Evolutionary conservation across 1,140 invertebrate genomes (phyloP), one percentile per base, ranked within the genome.

Genomic region (Cardiocondyla obscurior): DNA sequence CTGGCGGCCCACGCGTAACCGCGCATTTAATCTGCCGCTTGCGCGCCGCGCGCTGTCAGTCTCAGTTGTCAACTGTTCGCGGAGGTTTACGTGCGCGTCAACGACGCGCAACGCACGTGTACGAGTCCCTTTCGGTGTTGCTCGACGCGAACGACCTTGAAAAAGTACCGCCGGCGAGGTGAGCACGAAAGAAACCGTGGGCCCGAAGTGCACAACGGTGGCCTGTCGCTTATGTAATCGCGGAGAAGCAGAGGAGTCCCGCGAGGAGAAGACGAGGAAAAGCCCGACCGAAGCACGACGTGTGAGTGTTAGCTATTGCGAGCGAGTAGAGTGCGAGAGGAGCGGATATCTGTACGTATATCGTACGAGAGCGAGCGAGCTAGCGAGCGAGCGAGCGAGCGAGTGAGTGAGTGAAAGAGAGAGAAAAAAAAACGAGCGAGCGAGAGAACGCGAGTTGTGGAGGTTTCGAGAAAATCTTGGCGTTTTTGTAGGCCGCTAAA

Each of bases 21-120:
- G 85, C 57, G 87, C 85, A 91, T 90, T 90, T 88, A 91, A 92
- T 87, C 87, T 70, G 82, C 36, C 65, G 51, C 44, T 42, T 76
- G 58, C 46, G 14, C 25, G 39, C 28, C 25, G 57, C 77, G 83
- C 67, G 49, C 25, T 87, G 88, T 90, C 90, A 92, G 91, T 92
- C 55, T 86, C 72, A n/a, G 12, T 14, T 83, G 72, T 86, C 49
- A 81, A 81, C 28, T 3, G 25, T 0, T 7, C 3, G 60, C 3
- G 7, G 22, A 10, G 36, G 12, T 3, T 57, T 0, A 51, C 30
- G 49, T 10, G 39, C 12, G 22, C 2, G 1, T 51, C 19, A 3
- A 12, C 67, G 1, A n/a, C n/a, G 22, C 46, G 12, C 44, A 22
- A 44, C 44, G 36, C 42, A 58, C 30, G 70, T 55, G 36, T 49